phyloP scores from a whole-genome alignment of 2,888 invertebrate genomes.

The Drosophila robusta region DNA sequence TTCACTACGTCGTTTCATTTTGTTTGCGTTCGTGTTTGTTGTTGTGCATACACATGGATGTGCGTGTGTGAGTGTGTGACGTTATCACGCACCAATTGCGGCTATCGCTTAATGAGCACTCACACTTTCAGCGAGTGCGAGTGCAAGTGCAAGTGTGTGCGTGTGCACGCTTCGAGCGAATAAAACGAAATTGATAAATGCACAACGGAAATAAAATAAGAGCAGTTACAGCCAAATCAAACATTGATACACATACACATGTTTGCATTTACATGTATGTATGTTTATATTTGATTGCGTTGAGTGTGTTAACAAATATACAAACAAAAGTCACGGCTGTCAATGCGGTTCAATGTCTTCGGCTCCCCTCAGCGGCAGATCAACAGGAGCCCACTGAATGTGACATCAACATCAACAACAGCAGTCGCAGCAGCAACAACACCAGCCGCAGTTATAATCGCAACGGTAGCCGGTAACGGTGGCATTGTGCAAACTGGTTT shows the following conservation, averaged over 20 bases:
- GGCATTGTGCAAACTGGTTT: conserved; percentile 71
- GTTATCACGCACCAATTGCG: conserved; percentile 72
- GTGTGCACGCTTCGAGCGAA: conserved; percentile 21
- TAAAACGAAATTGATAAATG: conserved; percentile 71
- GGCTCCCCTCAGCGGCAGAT: conserved; percentile 23
- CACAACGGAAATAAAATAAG: conserved; percentile 55
- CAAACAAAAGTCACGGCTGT: conserved; percentile 74
- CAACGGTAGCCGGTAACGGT: conserved; percentile 67
- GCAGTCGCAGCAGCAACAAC: conserved; percentile 10
- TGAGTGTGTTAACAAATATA: conserved; percentile 63
- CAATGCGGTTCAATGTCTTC: conserved; percentile 73
- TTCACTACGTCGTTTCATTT: conserved; percentile 40
- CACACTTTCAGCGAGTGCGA: conserved; percentile 26
- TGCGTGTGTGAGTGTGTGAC: conserved; percentile 27
- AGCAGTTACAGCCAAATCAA: conserved; percentile 19
- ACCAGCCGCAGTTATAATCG: conserved; percentile 37
- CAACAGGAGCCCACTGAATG: conserved; percentile 12
- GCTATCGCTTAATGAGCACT: conserved; percentile 63
- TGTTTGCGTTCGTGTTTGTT: conserved; percentile 15
- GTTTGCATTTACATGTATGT: no score
- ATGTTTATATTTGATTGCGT: conserved; percentile 13
- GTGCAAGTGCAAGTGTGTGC: conserved; percentile 30
- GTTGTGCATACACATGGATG: background rate
- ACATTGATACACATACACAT: conserved; percentile 3
- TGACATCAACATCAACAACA: conserved; percentile 25